A percentile compares a stretch with the other conserved stretches of the same genome.
Conservation (phyloP, 2,113 vertebrate species). For the Elephantulus edwardii region DNA sequence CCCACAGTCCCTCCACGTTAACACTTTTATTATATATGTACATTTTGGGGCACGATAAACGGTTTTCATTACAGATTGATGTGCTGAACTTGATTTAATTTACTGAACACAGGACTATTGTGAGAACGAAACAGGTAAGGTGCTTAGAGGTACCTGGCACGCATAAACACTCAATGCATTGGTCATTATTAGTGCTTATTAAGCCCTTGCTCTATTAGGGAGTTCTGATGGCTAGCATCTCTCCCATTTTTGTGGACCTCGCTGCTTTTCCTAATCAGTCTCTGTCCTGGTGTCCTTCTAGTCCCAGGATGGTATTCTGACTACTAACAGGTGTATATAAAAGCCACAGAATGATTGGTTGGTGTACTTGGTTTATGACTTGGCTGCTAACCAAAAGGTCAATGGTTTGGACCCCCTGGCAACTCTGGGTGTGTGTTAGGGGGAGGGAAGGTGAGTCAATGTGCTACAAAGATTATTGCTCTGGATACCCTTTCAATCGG, state of each 20-base stretch:
- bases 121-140: conserved; percentile 2
- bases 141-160: background rate
- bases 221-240: background rate
- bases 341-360: background rate
- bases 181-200: background rate
- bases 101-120: background rate
- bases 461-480: too few species aligned
- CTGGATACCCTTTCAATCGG: too few species aligned
- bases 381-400: too few species aligned
- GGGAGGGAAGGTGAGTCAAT: too few species aligned
- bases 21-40: background rate
- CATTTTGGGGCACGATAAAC: background rate
- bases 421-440: too few species aligned
- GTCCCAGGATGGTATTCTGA: background rate
- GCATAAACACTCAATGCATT: background rate
- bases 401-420: too few species aligned
- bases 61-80: background rate
- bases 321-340: background rate
- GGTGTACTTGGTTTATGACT: background rate
- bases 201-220: background rate
- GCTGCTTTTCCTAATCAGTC: background rate
- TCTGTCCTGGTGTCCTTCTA: background rate
- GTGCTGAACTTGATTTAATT: background rate
- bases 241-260: background rate
- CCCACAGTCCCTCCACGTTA: background rate